Evolutionary conservation across 2,113 vertebrate genomes (phyloP), one percentile per base, ranked within the genome.

Genomic region (Corythornis madagascariensis): DNA sequence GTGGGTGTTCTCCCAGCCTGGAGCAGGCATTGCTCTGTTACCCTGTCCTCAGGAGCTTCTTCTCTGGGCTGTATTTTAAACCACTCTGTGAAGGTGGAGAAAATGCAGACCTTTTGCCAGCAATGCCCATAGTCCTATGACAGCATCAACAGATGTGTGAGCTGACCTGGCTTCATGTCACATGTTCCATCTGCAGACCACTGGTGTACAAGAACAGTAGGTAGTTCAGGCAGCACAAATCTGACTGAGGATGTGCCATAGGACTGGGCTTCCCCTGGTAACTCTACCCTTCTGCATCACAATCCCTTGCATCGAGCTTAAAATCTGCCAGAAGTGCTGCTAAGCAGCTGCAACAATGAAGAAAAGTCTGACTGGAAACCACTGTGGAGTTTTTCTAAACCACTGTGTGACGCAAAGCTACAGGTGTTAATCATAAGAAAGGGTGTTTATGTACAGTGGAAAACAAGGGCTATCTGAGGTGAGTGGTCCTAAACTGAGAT

Each of bases 251-350:
- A 24, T 6, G 2, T 42, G 16, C 9, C 2, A 1, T 24, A 63
- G 83, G 55, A 22, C 22, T 38, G 35, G 50, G 25, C 56, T 89
- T 75, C 13, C n/a, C 20, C 33, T 0, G 4, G 22, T 31, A 25
- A 0, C 38, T 83, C 38, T 29, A 12, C 53, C 29, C 69, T 56
- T 53, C 60, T 69, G 67, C 16, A 9, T 61, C n/a, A 11, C 33
- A 22, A 35, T 83, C 17, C n/a, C 31, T 69, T 2, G 2, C 55
- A 31, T 0, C 0, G 4, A 86, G 18, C 26, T n/a, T 33, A 28
- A 57, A 70, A 31, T 7, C 55, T 89, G 19, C 47, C 81, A 65
- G 40, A 52, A 71, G 57, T n/a, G 16, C 48, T 61, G 66, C 45
- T 50, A 45, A 57, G 29, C 35, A 33, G 26, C 29, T 83, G 43